Percentiles rank a stretch among this genome's conserved stretches.
Evolutionary conservation across 1,140 invertebrate species (phyloP).

Genomic region (Bactericera cockerelli): DNA sequence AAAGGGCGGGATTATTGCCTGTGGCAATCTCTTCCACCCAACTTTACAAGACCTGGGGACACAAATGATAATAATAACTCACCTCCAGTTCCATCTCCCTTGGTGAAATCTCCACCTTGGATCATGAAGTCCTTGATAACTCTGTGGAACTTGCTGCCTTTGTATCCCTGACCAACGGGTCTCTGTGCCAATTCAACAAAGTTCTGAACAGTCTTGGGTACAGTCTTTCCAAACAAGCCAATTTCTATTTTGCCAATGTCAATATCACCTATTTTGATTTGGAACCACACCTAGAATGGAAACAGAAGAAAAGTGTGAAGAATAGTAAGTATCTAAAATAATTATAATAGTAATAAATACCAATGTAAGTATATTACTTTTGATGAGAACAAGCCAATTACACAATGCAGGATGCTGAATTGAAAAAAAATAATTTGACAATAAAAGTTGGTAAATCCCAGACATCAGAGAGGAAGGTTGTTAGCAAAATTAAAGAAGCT

Average conservation of each 20-base stretch:
- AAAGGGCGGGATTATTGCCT: no score
- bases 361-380: no score
- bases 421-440: no score
- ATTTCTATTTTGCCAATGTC: constrained; percentile 67
- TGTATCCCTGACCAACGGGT: constrained; percentile 63
- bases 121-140: constrained; percentile 94
- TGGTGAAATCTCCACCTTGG: constrained; percentile 86
- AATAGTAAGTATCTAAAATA: neutral
- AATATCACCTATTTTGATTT: constrained; percentile 73
- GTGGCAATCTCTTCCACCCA: no score
- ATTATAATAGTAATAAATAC: no score
- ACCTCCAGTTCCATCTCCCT: constrained; percentile 82
- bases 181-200: constrained; percentile 73
- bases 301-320: neutral
- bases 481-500: no score
- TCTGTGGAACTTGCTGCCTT: constrained; percentile 80
- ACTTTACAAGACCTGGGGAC: no score
- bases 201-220: constrained; percentile 87
- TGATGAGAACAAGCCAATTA: no score
- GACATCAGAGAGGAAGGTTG: no score
- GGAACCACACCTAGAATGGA: constrained; percentile 72
- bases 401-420: no score
- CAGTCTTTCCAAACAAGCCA: constrained; percentile 87
- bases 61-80: no score
- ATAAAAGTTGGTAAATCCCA: no score